phyloP scores from a whole-genome alignment of 1,140 invertebrate species.

The Hyphantria cunea region DNA sequence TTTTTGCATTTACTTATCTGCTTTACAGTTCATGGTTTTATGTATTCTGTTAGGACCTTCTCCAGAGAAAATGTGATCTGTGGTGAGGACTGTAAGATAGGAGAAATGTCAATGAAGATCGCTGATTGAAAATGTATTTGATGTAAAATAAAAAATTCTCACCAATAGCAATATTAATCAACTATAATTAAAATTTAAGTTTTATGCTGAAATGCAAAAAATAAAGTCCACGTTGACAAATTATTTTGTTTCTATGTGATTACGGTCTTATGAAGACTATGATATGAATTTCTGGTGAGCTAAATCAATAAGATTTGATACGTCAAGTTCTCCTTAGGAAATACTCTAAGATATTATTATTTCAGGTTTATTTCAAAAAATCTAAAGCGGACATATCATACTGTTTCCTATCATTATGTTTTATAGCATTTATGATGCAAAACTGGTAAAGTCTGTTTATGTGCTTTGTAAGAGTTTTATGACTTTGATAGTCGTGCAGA shows the following conservation, averaged over 20 bases:
- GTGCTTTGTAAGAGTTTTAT: conserved; percentile 53
- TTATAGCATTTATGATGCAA: conserved; percentile 61
- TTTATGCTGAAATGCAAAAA: conserved; percentile 5
- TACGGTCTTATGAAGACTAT: not conserved
- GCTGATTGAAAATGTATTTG: conserved; percentile 20
- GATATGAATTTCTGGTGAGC: conserved; percentile 27
- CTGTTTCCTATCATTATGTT: conserved; percentile 69
- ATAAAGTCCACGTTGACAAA: conserved; percentile 1
- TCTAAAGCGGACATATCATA: conserved; percentile 37
- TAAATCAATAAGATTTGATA: conserved; percentile 18
- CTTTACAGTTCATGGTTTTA: no score
- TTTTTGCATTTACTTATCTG: no score
- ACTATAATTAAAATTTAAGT: not conserved
- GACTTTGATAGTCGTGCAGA: conserved; percentile 51
- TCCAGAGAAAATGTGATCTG: no score
- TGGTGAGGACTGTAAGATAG: no score
- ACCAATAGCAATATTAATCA: not conserved
- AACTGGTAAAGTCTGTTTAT: conserved; percentile 52
- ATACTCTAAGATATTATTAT: conserved; percentile 27
- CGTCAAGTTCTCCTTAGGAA: conserved; percentile 23
- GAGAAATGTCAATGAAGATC: conserved; percentile 14
- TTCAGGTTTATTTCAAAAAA: conserved; percentile 47
- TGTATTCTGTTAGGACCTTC: no score
- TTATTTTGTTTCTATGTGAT: not conserved
- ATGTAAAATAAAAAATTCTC: conserved; percentile 10